Percentiles rank a stretch among this genome's conserved stretches.
Conservation (phyloP, 2,888 invertebrate species). For the Calliopum simillimum region DNA sequence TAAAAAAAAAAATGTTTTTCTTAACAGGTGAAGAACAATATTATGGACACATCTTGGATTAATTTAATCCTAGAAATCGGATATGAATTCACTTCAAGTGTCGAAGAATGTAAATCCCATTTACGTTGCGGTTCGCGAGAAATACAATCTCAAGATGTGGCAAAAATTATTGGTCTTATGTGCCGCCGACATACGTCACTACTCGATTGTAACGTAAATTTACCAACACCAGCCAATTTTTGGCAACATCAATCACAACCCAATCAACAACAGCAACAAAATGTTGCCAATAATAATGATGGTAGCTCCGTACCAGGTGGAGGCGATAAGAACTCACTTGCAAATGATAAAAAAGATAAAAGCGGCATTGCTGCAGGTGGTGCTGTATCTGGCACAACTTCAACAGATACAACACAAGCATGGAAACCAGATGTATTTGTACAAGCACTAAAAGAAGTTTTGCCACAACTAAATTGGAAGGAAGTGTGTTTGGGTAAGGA, state of each 20-base stretch:
- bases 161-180: constrained; percentile 88
- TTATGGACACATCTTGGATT: constrained; percentile 82
- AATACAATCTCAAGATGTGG: constrained; percentile 85
- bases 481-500: constrained; percentile 84
- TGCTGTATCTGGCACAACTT: constrained; percentile 60
- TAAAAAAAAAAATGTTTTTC: too few species aligned
- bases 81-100: constrained; percentile 85
- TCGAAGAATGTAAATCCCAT: constrained; percentile 89
- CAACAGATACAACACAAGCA: constrained; percentile 72
- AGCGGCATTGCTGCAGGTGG: constrained; percentile 37
- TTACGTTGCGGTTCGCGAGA: constrained; percentile 85
- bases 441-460: constrained; percentile 89
- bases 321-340: constrained; percentile 49
- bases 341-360: constrained; percentile 58
- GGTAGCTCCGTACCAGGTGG: constrained; percentile 29
- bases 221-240: constrained; percentile 76
- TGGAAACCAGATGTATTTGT: constrained; percentile 97
- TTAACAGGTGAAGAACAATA: constrained; percentile 65
- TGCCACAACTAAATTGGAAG: constrained; percentile 89
- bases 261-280: constrained; percentile 42
- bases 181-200: constrained; percentile 78
- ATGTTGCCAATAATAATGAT: constrained; percentile 54
- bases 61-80: constrained; percentile 92
- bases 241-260: constrained; percentile 69
- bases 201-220: constrained; percentile 77